Evolutionary conservation across 2,113 vertebrate genomes (phyloP), one percentile per base, ranked within the genome.

Genomic region (Lepus europaeus): DNA sequence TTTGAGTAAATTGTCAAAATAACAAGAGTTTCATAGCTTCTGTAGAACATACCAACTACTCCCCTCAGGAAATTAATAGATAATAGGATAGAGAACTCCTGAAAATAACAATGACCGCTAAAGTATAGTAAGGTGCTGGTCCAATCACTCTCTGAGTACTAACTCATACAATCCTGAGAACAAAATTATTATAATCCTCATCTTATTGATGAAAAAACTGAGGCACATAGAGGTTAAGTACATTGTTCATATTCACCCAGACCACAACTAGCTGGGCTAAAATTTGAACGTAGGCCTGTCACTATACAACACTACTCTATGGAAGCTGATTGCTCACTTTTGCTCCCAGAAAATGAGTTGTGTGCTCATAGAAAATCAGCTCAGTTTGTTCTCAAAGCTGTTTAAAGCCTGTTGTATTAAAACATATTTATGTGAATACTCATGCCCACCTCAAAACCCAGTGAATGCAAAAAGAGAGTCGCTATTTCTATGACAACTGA

Each of bases 401-500:
- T 72, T 36, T 91, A 81, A 77, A 45, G 20, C 20, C 27, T 79
- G n/a, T 53, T 72, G 17, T 80, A 83, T 51, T 63, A 74, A 70
- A 74, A 92, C 19, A 49, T 94, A 78, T 80, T 94, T 89, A 89
- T 9, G 56, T 89, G 64, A 61, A 73, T 51, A 59, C 59, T 81
- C 12, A 83, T 2, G 19, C 12, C 11, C 7, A 9, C 22, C 2
- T 9, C 11, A 79, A 90, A 70, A 31, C 31, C 12, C 39, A 9
- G 19, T 23, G 29, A 74, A 5, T 76, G 3, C 31, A 51, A 83
- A 90, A 87, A 69, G 19, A 91, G 8, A 94, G 63, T 92, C 85
- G n/a, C 29, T 90, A 16, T 63, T 59, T 90, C 39, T 93, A 87
- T 87, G 81, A 90, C 82, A 92, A 85, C 4, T 81, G 53, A 95